phyloP scores from a whole-genome alignment of 2,888 invertebrate species.

The Eupithecia subfuscata region DNA sequence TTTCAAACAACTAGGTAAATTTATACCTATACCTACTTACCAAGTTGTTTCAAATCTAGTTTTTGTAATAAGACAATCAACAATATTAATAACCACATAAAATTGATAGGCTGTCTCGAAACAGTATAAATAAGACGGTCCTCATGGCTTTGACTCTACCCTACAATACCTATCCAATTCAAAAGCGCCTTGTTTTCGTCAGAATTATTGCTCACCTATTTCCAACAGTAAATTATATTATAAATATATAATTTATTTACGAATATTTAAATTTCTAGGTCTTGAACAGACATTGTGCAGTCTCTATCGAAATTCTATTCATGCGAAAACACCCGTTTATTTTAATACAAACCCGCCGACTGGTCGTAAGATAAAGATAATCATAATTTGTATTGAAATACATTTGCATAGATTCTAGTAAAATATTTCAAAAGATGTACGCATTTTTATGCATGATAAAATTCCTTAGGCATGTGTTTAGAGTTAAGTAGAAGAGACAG shows the following conservation, averaged over 20 bases:
- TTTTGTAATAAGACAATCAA: neutral
- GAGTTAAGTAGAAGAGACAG: neutral
- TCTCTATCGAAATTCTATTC: slow-evolving; percentile 8
- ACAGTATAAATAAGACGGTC: neutral
- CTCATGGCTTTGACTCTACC: neutral
- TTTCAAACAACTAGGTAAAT: neutral
- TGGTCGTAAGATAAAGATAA: slow-evolving; percentile 12
- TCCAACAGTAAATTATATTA: neutral
- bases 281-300: slow-evolving; percentile 18
- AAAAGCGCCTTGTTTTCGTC: neutral
- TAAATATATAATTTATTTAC: neutral
- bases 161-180: neutral
- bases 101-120: neutral
- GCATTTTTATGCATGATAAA: neutral
- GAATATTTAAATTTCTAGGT: slow-evolving; percentile 7
- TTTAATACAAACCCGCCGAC: slow-evolving; percentile 17
- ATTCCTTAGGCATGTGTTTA: neutral
- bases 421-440: neutral
- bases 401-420: slow-evolving; percentile 3
- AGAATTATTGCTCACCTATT: neutral
- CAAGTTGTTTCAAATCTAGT: neutral
- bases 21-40: neutral
- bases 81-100: neutral
- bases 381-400: slow-evolving; percentile 22
- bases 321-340: slow-evolving; percentile 15